phyloP scores from a whole-genome alignment of 2,797 vertebrate species.

The Ciconia nigra region DNA sequence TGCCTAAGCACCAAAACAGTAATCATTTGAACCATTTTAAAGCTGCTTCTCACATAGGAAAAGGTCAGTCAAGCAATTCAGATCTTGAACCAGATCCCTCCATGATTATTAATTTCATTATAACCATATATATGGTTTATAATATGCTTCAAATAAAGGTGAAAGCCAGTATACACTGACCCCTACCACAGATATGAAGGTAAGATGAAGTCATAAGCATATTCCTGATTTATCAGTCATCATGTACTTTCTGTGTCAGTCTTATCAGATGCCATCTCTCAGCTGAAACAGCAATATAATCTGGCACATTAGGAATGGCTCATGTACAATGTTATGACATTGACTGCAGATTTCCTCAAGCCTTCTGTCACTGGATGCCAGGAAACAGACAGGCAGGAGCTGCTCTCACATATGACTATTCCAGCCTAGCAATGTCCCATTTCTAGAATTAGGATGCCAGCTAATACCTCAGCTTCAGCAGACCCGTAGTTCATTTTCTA shows the following conservation, averaged over 20 bases:
- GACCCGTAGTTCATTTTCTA: constrained; percentile 89
- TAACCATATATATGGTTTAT: neutral
- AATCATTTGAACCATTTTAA: neutral
- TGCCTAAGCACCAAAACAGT: neutral
- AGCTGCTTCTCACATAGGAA: neutral
- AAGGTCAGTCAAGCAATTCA: neutral
- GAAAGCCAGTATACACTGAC: neutral
- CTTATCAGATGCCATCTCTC: neutral
- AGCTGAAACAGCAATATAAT: neutral
- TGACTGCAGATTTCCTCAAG: neutral
- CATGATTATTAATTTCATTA: neutral
- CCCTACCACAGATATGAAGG: neutral
- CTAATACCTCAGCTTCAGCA: constrained; percentile 67
- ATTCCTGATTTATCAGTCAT: neutral
- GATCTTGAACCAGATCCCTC: neutral
- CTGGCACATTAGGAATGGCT: neutral
- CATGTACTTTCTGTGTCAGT: neutral
- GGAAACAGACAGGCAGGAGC: neutral
- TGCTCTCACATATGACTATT: neutral
- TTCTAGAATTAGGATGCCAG: neutral
- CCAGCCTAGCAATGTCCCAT: neutral
- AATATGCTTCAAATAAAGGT: neutral
- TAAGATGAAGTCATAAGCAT: neutral
- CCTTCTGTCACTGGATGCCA: neutral
- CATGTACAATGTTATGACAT: neutral